These are phyloP conservation scores for Phrynosoma blainvillii DNA, from an alignment of 2,113 vertebrate genomes.

Conservation along the genomic window DNA sequence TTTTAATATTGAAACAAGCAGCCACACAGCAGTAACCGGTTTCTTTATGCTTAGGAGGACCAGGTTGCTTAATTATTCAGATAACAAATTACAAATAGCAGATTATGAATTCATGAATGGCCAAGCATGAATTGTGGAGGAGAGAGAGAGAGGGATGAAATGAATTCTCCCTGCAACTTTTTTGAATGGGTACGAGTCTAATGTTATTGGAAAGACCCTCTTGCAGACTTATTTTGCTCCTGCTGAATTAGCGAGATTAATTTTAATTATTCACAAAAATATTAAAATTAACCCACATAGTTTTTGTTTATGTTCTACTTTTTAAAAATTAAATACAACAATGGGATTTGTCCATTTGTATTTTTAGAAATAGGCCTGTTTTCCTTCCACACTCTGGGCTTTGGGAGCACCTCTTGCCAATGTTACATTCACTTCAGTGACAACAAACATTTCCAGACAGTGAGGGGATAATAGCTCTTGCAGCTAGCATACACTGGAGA, in stretches of 20 bases:
- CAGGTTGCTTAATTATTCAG: constrained; percentile 32
- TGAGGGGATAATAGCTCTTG: neutral
- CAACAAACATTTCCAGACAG: constrained; percentile 4
- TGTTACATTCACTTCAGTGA: neutral
- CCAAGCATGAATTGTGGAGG: neutral
- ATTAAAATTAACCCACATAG: neutral
- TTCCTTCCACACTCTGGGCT: neutral
- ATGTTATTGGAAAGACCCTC: constrained; percentile 7
- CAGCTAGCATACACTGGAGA: neutral
- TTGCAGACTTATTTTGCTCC: neutral
- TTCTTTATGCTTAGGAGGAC: constrained; percentile 16
- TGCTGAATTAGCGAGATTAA: neutral
- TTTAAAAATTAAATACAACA: neutral
- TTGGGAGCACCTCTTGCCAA: neutral
- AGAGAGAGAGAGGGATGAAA: neutral
- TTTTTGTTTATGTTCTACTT: neutral
- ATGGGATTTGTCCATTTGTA: neutral
- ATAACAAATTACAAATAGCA: constrained; percentile 33
- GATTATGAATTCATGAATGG: constrained; percentile 37
- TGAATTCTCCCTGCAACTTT: constrained; percentile 5
- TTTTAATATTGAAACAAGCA: constrained; percentile 35
- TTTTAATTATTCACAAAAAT: neutral
- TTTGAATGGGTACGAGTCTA: constrained; percentile 3
- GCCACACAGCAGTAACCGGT: neutral
- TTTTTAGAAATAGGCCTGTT: constrained; percentile 20